Evolutionary conservation across 2,888 invertebrate genomes (phyloP), one percentile per base, ranked within the genome.

Genomic region (Ormyrus nitidulus): DNA sequence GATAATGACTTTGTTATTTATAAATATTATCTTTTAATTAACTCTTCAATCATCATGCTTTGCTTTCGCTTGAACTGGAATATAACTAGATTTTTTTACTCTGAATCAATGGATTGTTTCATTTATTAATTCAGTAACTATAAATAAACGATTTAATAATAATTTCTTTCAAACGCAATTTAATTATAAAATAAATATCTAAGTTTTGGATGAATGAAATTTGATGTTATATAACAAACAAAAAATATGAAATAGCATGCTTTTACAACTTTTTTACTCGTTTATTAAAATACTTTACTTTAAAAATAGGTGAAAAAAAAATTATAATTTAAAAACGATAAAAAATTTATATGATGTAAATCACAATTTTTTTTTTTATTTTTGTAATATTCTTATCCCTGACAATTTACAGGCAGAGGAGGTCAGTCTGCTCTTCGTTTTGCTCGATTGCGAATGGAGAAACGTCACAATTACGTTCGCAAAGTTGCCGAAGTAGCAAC

Each of bases 391-490:
- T 65, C 64, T 65, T 53, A 65, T 71, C n/a, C 6, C 10, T 46
- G 68, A n/a, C 19, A 53, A 51, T 78, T 83, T 85, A 48, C 72
- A 94, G 94, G 94, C 13, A 95, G 99, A 91, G 99, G 99, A 93
- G 99, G 99, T 94, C 99, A 99, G 92, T 99, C 99, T 7, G 99
- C 99, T 56, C 92, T 99, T 84, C 99, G 99, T 95, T 99, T 99
- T 92, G 99, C 99, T 13, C 97, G 99, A 92, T 93, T 99, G 85
- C 95, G 99, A 87, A 99, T 99, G 98, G 99, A 99, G 92, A 99
- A 99, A 90, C 94, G 99, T 82, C 99, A 99, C 93, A 99, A 99
- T 92, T 99, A 99, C 91, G 99, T 99, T 79, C 94, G 99, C 82
- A 99, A 99, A 92, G 99, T 99, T 81, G 97, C 98, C 9, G 98